Evolutionary conservation across 2,113 vertebrate genomes (phyloP), one percentile per base, ranked within the genome.

Genomic region (Arothron firmamentum): DNA sequence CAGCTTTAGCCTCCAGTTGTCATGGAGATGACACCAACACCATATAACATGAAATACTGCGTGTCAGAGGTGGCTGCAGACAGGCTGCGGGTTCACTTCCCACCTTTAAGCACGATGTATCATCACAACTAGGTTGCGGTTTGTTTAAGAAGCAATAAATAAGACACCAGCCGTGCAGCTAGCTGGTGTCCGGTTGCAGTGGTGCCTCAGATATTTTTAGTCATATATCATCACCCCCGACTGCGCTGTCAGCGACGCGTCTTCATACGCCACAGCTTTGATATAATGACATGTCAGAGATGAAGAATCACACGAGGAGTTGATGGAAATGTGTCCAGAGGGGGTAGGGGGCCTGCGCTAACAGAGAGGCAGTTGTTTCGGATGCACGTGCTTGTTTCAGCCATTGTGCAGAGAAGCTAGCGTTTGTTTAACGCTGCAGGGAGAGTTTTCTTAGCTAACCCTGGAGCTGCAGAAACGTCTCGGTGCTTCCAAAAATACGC

Each of bases 191-290:
- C 34, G 1, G 34, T 38, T 38, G 34, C 34, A 11, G 34, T 38
- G 34, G 34, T 1, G 34, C 11, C 34, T 38, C 8, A 11, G 6
- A 38, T 38, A 9, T 38, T 38, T 11, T 38, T 11, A 38, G 34
- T 38, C 34, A 12, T 38, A 38, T 11, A 12, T 38, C 34, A 38
- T 38, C 34, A 85, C 69, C 71, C 80, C 71, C 83, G 73, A 86
- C 66, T 72, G n/a, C 63, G 67, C 74, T 77, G 79, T 86, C 84
- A 82, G 64, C 65, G 61, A 76, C 82, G 81, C 72, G 28, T 85
- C 72, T 68, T 79, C 74, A 82, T 77, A 80, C 50, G 55, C 78
- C 70, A 20, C 70, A 60, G 67, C 23, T 52, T 57, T 77, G 72
- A 80, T 80, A 80, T 82, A 80, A 80, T 77, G 79, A 77, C 77